Base-by-base conservation (phyloP, 2,888 invertebrate species). In the Melangyna quadrimaculata region DNA sequence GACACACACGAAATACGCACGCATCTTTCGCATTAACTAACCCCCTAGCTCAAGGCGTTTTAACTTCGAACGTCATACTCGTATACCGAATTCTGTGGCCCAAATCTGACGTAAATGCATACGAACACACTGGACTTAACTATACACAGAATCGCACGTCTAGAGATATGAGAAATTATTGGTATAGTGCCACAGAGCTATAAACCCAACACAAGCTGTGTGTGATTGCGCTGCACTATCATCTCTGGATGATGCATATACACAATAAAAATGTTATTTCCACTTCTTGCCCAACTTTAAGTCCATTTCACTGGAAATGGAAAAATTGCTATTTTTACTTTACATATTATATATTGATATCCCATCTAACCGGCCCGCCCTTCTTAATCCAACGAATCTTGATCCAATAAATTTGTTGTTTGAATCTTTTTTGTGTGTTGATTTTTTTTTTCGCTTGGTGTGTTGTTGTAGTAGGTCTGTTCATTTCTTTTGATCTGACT, bases 371-470 rank as follows among this genome's bases (percentile, higher is more conserved):
- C 87, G 87, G 87, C 87, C 87, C 87, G 87, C 87, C 87, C 87
- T 87, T 87, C 53, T 73, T 63, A 43, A 78, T 71, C 74, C 70
- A 53, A 65, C 87, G 65, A 74, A 87, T 82, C 82, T 82, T 73
- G 87, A 87, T 86, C 86, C 86, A 80, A 86, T 86, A 86, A 81
- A 86, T 86, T 81, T 86, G 75, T 86, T 80, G 75, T 86, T 80
- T 75, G 74, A 61, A 70, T 71, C 57, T 55, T 67, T 61, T 17
- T 40, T 24, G 37, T 51, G 27, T 27, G 14, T 14, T 37, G n/a
- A 17, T 32, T 17, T 35, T 59, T 43, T 43, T 51, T 69, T 61
- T 9, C 0, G 1, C 29, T 17, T 35, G 35, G 35, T 19, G 37
- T 72, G 59, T 57, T 55, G 22, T 24, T 73, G 17, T 45, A 55